Evolutionary conservation across 2,113 vertebrate species (phyloP), one percentile per base, ranked within the genome.

Genomic region (Clarias batrachus): DNA sequence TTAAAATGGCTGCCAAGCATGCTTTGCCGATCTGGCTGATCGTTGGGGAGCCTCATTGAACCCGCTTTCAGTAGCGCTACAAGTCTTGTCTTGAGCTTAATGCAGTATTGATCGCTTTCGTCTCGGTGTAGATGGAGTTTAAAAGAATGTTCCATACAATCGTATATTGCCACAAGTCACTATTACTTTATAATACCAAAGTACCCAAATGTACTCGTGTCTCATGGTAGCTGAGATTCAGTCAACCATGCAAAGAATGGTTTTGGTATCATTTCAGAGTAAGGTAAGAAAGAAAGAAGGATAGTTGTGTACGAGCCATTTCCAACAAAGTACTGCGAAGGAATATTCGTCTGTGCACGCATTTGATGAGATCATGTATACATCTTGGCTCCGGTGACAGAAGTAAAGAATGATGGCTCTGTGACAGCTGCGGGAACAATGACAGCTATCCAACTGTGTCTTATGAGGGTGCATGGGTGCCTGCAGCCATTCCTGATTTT

Each of bases 371-470:
- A n/a, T 83, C 86, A 65, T 37, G 3, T 37, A 37, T 37, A 37
- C 63, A 12, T 77, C 90, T 41, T 57, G 60, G 33, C 33, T 52
- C 80, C 81, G 82, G 62, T 19, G 80, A 87, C 87, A 88, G 91
- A 92, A 91, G 87, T 68, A 19, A 27, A 48, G 33, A 71, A 23
- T 52, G 65, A 81, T 81, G 77, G 19, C 85, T 87, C 71, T 89
- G 88, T 84, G 56, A 79, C 59, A 82, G 77, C 85, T 73, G 85
- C 56, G 19, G 25, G 66, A 86, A 81, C 77, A 86, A 79, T 68
- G 76, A 54, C 52, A 2, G 41, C 30, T 86, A 66, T 90, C 88
- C 90, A 87, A 23, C 90, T 63, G 90, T 89, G 90, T 86, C 82
- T 60, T 86, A 88, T 60, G 59, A 62, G 77, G 25, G 56, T 19